These are phyloP conservation scores for Nycteola revayana DNA, from an alignment of 2,888 invertebrate species.

Conservation along the genomic window DNA sequence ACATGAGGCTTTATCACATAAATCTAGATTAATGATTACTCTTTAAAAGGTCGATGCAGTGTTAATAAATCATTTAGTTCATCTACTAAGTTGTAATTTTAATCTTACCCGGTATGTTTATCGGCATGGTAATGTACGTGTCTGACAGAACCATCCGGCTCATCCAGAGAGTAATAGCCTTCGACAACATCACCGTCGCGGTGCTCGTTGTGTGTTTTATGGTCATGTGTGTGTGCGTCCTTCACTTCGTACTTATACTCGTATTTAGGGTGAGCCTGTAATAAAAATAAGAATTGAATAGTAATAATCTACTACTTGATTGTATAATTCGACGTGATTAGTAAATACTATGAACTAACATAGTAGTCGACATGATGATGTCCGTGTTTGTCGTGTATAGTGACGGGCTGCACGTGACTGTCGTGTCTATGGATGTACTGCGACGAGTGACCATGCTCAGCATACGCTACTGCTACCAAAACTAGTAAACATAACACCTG, in stretches of 20 bases:
- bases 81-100: no score
- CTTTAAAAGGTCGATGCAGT: no score
- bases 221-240: slow-evolving; percentile 81
- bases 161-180: slow-evolving; percentile 78
- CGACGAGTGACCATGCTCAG: slow-evolving; percentile 54
- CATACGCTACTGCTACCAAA: slow-evolving; percentile 32
- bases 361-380: slow-evolving; percentile 33
- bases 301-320: no score
- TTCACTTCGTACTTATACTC: slow-evolving; percentile 55
- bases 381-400: slow-evolving; percentile 25
- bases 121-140: slow-evolving; percentile 49
- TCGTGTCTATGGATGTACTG: slow-evolving; percentile 49
- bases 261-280: slow-evolving; percentile 53
- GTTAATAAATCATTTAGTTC: no score
- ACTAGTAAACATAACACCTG: slow-evolving; percentile 15
- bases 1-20: no score
- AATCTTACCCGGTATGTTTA: slow-evolving; percentile 43
- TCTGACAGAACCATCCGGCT: slow-evolving; percentile 72
- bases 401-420: slow-evolving; percentile 31
- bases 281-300: slow-evolving; percentile 1
- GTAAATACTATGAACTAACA: slow-evolving; percentile 23
- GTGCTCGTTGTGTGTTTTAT: slow-evolving; percentile 71
- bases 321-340: no score
- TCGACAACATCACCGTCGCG: slow-evolving; percentile 80
- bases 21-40: no score